These are phyloP conservation scores for Bombus terrestris DNA, from an alignment of 1,140 invertebrate species.

Conservation along the genomic window DNA sequence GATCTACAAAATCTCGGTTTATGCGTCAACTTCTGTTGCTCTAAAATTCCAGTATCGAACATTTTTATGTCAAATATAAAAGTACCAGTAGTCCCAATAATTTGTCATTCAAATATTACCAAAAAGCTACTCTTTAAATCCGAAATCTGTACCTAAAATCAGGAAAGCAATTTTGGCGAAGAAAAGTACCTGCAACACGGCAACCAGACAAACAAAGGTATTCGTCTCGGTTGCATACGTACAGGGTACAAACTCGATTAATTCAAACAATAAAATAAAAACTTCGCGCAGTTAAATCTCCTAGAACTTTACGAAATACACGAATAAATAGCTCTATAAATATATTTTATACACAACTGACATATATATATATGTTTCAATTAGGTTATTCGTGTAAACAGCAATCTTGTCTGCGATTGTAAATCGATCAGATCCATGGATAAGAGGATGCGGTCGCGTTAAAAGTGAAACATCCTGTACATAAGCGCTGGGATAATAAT, in stretches of 20 bases:
- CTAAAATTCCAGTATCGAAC: too few relatives aligned
- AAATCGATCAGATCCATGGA: not conserved
- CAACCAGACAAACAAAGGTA: slow-evolving; percentile 4
- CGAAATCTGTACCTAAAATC: too few relatives aligned
- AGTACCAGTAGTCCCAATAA: too few relatives aligned
- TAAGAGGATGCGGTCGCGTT: not conserved
- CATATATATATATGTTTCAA: not conserved
- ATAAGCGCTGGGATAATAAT: slow-evolving; percentile 22
- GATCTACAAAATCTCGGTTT: too few relatives aligned
- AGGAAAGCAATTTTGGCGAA: too few relatives aligned
- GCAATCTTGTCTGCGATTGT: not conserved
- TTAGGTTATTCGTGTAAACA: not conserved
- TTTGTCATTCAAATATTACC: too few relatives aligned
- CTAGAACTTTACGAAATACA: not conserved
- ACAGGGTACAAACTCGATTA: not conserved
- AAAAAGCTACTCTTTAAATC: too few relatives aligned
- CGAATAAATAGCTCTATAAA: not conserved
- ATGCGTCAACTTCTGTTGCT: too few relatives aligned
- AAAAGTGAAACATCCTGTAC: slow-evolving; percentile 24
- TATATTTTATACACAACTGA: not conserved
- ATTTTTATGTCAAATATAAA: too few relatives aligned
- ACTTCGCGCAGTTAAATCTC: not conserved
- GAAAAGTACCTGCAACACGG: not conserved
- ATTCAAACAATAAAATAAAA: not conserved
- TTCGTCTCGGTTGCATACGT: slow-evolving; percentile 16